A percentile compares a stretch with the other conserved stretches of the same genome.
These are phyloP conservation scores for Myotis vivesi DNA, from an alignment of 2,797 vertebrate genomes.

Conservation along the genomic window DNA sequence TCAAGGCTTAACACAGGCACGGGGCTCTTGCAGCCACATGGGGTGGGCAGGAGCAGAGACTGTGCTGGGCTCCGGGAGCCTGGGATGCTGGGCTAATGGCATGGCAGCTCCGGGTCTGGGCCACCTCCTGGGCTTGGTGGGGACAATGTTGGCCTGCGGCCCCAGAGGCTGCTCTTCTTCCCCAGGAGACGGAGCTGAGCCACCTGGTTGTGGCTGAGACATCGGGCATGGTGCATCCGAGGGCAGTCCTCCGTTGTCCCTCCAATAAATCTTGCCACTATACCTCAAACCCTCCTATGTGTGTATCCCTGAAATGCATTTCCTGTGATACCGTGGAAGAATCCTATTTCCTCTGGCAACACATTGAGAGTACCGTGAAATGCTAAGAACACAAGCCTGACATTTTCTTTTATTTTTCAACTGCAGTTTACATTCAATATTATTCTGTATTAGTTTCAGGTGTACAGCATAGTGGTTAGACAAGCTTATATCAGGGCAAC, in stretches of 20 bases:
- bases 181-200: background rate
- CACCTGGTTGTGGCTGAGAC: background rate
- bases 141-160: background rate
- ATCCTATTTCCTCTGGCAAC: background rate
- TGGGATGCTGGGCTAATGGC: background rate
- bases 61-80: background rate
- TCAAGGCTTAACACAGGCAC: background rate
- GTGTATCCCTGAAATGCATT: background rate
- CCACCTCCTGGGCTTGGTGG: background rate
- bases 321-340: background rate
- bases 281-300: background rate
- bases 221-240: background rate
- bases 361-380: background rate
- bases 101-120: background rate
- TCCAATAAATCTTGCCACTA: background rate
- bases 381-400: background rate
- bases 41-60: background rate
- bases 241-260: background rate
- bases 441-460: background rate
- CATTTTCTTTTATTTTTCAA: background rate
- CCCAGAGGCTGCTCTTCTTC: background rate
- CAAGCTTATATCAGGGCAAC: background rate
- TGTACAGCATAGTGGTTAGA: background rate
- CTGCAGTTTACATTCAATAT: background rate
- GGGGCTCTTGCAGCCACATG: background rate